phyloP scores from a whole-genome alignment of 2,888 invertebrate genomes.

The Rambutsinella grinnellia region DNA sequence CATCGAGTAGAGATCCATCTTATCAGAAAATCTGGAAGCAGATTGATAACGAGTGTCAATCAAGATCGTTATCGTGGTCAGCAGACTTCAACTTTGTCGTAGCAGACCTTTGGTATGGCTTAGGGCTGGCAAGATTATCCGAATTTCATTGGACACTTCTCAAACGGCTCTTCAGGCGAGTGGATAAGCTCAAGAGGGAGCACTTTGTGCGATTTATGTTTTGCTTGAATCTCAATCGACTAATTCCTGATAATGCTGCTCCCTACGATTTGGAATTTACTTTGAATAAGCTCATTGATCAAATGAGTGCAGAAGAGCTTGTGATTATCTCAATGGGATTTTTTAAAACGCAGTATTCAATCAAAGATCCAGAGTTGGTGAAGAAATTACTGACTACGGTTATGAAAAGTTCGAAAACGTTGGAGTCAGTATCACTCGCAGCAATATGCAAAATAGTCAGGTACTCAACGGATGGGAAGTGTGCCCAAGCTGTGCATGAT shows the following conservation, averaged over 20 bases:
- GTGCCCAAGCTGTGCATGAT: conserved; percentile 69
- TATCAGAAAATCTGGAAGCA: conserved; percentile 78
- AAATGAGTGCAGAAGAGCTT: conserved; percentile 77
- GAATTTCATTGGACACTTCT: conserved; percentile 73
- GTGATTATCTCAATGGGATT: conserved; percentile 82
- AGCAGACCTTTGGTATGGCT: conserved; percentile 76
- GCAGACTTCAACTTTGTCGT: conserved; percentile 73
- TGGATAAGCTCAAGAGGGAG: conserved; percentile 74
- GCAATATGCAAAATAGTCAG: conserved; percentile 70
- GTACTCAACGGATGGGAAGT: conserved; percentile 28
- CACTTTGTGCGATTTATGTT: conserved; percentile 80
- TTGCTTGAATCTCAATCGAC: conserved; percentile 75
- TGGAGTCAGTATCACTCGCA: conserved; percentile 78
- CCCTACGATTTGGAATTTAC: conserved; percentile 78
- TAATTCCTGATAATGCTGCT: conserved; percentile 71
- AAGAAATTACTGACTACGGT: conserved; percentile 73
- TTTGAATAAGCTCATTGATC: conserved; percentile 72
- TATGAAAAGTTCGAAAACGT: conserved; percentile 71
- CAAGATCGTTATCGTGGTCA: conserved; percentile 72
- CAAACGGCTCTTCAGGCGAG: conserved; percentile 74
- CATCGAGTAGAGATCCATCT: conserved; percentile 73
- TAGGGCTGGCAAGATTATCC: conserved; percentile 40
- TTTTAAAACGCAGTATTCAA: conserved; percentile 80
- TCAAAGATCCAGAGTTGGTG: conserved; percentile 73
- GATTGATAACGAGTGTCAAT: conserved; percentile 77